These are phyloP conservation scores for Nycticryphes semicollaris DNA, from an alignment of 2,113 vertebrate genomes.

Conservation along the genomic window DNA sequence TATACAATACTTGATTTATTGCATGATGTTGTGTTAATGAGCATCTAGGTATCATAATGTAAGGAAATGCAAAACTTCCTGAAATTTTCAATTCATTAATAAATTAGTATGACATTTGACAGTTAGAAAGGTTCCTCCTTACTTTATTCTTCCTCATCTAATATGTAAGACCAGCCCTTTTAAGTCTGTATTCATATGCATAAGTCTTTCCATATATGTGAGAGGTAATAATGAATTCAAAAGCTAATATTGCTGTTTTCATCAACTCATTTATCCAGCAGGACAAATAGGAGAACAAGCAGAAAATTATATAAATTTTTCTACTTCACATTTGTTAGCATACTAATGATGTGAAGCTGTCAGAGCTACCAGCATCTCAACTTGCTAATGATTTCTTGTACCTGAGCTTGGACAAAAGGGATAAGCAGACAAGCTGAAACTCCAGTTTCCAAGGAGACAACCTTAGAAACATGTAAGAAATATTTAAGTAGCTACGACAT, in stretches of 20 bases:
- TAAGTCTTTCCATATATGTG: not conserved
- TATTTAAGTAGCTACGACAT: not conserved
- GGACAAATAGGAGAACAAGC: slow-evolving; percentile 14
- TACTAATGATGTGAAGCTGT: slow-evolving; percentile 30
- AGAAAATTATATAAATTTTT: slow-evolving; percentile 44
- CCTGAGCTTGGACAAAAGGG: not conserved
- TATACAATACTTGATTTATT: not conserved
- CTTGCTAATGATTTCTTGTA: slow-evolving; percentile 36
- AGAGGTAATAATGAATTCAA: not conserved
- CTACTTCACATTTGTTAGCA: not conserved
- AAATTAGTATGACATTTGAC: not conserved
- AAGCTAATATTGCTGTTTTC: not conserved
- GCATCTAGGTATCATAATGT: not conserved
- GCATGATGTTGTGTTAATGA: not conserved
- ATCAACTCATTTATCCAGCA: not conserved
- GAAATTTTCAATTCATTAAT: not conserved
- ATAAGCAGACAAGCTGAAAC: slow-evolving; percentile 33
- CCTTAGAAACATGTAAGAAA: slow-evolving; percentile 19
- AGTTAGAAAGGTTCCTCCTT: not conserved
- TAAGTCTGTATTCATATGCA: not conserved
- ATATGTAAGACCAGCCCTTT: not conserved
- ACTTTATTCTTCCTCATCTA: not conserved
- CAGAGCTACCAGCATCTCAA: slow-evolving; percentile 10
- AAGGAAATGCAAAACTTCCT: not conserved
- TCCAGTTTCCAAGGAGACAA: slow-evolving; percentile 62